Conservation (phyloP, 1,140 invertebrate genomes). For the Pinna nobilis region DNA sequence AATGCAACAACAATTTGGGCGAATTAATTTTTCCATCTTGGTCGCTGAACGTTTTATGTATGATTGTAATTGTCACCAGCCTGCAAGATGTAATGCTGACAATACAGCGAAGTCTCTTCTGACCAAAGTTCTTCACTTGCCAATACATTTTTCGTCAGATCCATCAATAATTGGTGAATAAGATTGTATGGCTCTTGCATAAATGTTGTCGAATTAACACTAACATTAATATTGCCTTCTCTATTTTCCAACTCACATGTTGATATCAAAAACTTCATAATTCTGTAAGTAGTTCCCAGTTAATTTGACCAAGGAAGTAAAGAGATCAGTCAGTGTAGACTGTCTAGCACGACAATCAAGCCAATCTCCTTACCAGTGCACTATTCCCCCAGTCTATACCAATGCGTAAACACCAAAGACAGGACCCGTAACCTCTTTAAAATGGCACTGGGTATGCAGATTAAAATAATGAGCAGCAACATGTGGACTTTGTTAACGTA, state of each 20-base stretch:
- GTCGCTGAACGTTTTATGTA: slow-evolving; percentile 21
- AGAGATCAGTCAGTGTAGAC: too few relatives aligned
- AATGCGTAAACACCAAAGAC: slow-evolving; percentile 28
- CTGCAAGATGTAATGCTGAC: slow-evolving; percentile 24
- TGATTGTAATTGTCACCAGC: slow-evolving; percentile 27
- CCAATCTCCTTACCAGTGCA: slow-evolving; percentile 37
- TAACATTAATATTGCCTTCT: too few relatives aligned
- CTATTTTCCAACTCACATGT: too few relatives aligned
- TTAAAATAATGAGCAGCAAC: slow-evolving; percentile 38
- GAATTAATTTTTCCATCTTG: too few relatives aligned
- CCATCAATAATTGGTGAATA: background rate
- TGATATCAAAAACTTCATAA: too few relatives aligned
- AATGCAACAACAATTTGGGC: too few relatives aligned
- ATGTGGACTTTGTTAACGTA: slow-evolving; percentile 5
- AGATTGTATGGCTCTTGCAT: slow-evolving; percentile 27
- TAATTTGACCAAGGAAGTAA: too few relatives aligned
- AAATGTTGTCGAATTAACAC: too few relatives aligned
- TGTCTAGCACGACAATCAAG: too few relatives aligned
- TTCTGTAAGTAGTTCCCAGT: too few relatives aligned
- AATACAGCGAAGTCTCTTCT: slow-evolving; percentile 4
- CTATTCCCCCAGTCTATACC: slow-evolving; percentile 28
- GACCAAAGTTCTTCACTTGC: slow-evolving; percentile 8
- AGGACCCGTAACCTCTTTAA: slow-evolving; percentile 17
- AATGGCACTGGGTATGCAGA: slow-evolving; percentile 20
- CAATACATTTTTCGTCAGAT: slow-evolving; percentile 4